Evolutionary conservation across 2,888 invertebrate species (phyloP), one percentile per base, ranked within the genome.

Genomic region (Apodemia mormo): DNA sequence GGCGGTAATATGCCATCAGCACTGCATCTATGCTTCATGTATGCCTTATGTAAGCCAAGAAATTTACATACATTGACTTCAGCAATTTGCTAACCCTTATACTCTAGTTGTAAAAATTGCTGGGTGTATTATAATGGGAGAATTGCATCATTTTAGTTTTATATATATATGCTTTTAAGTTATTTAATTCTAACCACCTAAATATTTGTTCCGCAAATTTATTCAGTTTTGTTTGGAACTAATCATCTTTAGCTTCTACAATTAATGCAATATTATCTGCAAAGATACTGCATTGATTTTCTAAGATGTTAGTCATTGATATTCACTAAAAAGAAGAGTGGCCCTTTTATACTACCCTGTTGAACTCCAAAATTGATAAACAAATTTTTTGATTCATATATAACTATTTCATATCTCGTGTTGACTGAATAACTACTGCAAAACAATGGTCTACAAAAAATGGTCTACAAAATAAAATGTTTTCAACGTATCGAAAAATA

Each of bases 281-380:
- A 29, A 56, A 56, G 7, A 56, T 56, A 56, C 56, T 56, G n/a
- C 56, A 56, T 9, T 56, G 22, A 56, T 9, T 7, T 6, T 56
- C 56, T 22, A 56, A 22, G 5, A 45, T 22, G 40, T 67, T 52
- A 6, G 68, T 43, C 14, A 70, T 22, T 22, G 22, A 22, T 22
- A 22, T 22, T 22, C 22, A 22, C 22, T 22, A 22, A 22, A 22
- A 22, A 10, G 29, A 68, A 70, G 7, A 37, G 5, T 37, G 37
- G 37, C 37, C 37, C 37, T 37, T 4, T 2, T 37, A 37, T 37
- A 37, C 70, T 70, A n/a, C 70, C 70, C 43, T 70, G 70, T n/a
- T 65, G 70, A 2, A 68, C 68, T 10, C 68, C 70, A 56, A 14
- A 43, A 6, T 43, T 37, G 40, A 33, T 65, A 9, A 14, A 54